These are phyloP conservation scores for Drosophila burlai DNA, from an alignment of 1,140 invertebrate species.

Conservation along the genomic window DNA sequence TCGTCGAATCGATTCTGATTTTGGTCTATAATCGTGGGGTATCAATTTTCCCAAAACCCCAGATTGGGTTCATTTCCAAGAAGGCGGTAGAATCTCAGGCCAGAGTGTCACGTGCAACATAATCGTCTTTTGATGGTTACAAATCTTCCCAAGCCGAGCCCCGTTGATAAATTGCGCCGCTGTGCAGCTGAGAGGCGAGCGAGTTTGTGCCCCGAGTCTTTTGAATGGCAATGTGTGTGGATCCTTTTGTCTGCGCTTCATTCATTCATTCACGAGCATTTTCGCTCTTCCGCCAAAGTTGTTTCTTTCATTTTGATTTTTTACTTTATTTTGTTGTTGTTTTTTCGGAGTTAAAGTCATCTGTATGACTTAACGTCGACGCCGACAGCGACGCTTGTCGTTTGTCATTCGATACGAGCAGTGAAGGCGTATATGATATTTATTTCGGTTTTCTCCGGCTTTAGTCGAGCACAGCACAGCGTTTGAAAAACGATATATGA, in stretches of 20 bases:
- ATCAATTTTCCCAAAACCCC: constrained; percentile 28
- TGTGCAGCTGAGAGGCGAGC: neutral
- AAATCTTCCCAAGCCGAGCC: constrained; percentile 33
- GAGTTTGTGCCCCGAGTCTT: constrained; percentile 38
- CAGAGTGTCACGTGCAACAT: constrained; percentile 77
- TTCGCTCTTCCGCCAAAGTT: constrained; percentile 40
- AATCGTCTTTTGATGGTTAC: constrained; percentile 71
- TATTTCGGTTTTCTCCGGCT: constrained; percentile 31
- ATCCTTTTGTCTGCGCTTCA: constrained; percentile 59
- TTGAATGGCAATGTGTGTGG: constrained; percentile 27
- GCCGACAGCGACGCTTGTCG: constrained; percentile 54
- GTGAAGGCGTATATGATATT: constrained; percentile 69
- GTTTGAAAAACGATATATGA: constrained; percentile 73
- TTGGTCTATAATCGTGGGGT: constrained; percentile 46
- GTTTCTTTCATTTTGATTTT: constrained; percentile 2
- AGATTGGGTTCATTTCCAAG: constrained; percentile 42
- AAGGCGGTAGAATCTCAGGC: constrained; percentile 31
- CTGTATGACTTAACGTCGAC: constrained; percentile 63
- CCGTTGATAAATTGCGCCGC: constrained; percentile 53
- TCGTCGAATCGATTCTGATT: constrained; percentile 33
- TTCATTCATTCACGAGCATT: constrained; percentile 68
- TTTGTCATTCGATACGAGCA: constrained; percentile 74
- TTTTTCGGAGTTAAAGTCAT: constrained; percentile 45
- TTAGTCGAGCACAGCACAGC: constrained; percentile 26
- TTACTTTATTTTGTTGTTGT: neutral